Percentiles rank a stretch among this genome's conserved stretches.
Evolutionary conservation across 2,113 vertebrate genomes (phyloP).

Genomic region (Brachionichthys hirsutus): DNA sequence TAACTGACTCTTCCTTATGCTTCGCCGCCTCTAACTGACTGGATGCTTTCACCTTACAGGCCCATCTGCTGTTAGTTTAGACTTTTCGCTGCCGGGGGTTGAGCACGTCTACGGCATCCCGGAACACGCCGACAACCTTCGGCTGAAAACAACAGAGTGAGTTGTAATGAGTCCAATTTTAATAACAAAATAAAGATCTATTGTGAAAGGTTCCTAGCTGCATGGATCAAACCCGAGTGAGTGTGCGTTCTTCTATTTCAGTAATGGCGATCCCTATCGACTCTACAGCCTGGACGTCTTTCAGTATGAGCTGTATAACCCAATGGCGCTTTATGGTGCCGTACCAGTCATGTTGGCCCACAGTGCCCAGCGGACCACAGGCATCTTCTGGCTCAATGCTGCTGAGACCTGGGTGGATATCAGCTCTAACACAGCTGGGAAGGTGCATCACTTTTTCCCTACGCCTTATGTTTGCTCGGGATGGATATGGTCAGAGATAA

Average conservation of each 20-base stretch:
- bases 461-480: background rate
- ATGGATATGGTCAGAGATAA: background rate
- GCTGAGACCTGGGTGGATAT: slow-evolving; percentile 96
- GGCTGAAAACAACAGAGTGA: slow-evolving; percentile 89
- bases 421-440: slow-evolving; percentile 89
- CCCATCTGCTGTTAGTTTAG: slow-evolving; percentile 86
- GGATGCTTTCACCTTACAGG: slow-evolving; percentile 67
- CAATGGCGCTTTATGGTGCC: slow-evolving; percentile 91
- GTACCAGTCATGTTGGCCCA: slow-evolving; percentile 90
- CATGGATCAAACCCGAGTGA: background rate
- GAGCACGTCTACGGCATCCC: slow-evolving; percentile 94
- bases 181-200: background rate
- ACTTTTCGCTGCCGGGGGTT: slow-evolving; percentile 89
- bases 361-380: slow-evolving; percentile 81
- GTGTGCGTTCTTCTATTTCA: slow-evolving; percentile 53
- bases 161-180: slow-evolving; percentile 37
- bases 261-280: slow-evolving; percentile 89
- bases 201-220: background rate
- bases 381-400: slow-evolving; percentile 93
- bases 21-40: background rate
- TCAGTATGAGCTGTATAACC: slow-evolving; percentile 90
- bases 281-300: slow-evolving; percentile 95
- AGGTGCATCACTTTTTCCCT: slow-evolving; percentile 68
- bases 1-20: background rate
- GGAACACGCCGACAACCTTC: slow-evolving; percentile 86